Conservation (phyloP, 2,888 invertebrate species). For the Bombylius discolor region DNA sequence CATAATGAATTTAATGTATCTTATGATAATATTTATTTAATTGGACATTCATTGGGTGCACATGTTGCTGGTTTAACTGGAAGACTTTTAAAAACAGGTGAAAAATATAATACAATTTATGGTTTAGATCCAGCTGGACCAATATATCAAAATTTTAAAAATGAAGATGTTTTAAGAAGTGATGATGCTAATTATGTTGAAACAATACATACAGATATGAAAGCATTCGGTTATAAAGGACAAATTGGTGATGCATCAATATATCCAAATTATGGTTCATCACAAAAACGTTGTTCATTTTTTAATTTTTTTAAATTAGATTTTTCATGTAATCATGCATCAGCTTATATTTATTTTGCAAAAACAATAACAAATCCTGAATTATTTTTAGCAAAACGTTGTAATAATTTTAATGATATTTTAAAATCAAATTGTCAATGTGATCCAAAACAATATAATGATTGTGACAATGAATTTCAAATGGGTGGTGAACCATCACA, state of each 20-base stretch:
- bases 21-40: slow-evolving; percentile 38
- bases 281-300: slow-evolving; percentile 27
- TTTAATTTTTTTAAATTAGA: not conserved
- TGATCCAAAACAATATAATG: not conserved
- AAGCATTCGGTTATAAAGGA: slow-evolving; percentile 27
- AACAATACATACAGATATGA: slow-evolving; percentile 32
- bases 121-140: slow-evolving; percentile 25
- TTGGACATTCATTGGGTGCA: slow-evolving; percentile 47
- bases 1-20: slow-evolving; percentile 36
- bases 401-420: slow-evolving; percentile 2
- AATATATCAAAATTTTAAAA: slow-evolving; percentile 24
- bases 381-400: slow-evolving; percentile 7
- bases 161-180: slow-evolving; percentile 26
- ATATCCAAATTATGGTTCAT: slow-evolving; percentile 34
- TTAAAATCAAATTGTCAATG: not conserved
- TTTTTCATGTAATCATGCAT: slow-evolving; percentile 18
- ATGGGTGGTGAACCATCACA: slow-evolving; percentile 36
- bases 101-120: slow-evolving; percentile 41
- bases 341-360: slow-evolving; percentile 20
- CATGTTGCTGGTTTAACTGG: slow-evolving; percentile 45
- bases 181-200: slow-evolving; percentile 34
- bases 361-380: slow-evolving; percentile 8
- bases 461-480: slow-evolving; percentile 9
- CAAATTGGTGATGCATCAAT: slow-evolving; percentile 35
- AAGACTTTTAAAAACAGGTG: slow-evolving; percentile 36